Evolutionary conservation across 2,888 invertebrate species (phyloP), one percentile per base, ranked within the genome.

Genomic region (Ennomos erosarius): DNA sequence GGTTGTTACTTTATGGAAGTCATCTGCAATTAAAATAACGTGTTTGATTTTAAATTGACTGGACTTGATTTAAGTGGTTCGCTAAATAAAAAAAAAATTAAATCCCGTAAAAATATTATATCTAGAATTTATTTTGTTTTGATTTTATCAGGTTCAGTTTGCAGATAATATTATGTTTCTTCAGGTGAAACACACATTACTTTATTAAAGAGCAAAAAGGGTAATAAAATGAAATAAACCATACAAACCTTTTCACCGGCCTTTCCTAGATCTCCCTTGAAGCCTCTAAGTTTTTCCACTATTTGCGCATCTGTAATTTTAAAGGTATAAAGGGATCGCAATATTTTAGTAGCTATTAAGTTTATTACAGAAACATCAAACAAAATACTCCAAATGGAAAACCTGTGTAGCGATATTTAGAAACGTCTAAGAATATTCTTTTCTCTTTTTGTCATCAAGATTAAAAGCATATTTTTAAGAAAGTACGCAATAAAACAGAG

Each of bases 211-310:
- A 26, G 26, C 26, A 26, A 12, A 45, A 39, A 43, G 10, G n/a
- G 16, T 2, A 26, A 6, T 3, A 51, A 53, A 33, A 26, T 11
- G 36, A 12, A 13, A 11, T 16, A 16, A 37, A 8, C n/a, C 33
- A 16, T 16, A 26, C 42, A 3, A 51, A 58, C 87, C 82, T 81
- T 84, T 62, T 70, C 68, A 59, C 86, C 89, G 47, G 61, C 40
- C 16, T 60, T 54, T 26, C 88, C 88, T 13, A 10, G 69, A 35
- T 85, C 79, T 51, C 89, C 90, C 71, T 81, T 82, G 4, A 58
- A 47, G 0, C 87, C 89, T 70, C 76, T 81, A 9, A 89, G 55
- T 64, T 81, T 81, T 68, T 84, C 74, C 9, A 81, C 69, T 39
- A 89, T 70, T 39, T 67, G 76, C 48, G 73, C 73, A 67, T 78